These are phyloP conservation scores for Meleagris gallopavo DNA, from an alignment of 2,113 vertebrate genomes.

Conservation along the genomic window DNA sequence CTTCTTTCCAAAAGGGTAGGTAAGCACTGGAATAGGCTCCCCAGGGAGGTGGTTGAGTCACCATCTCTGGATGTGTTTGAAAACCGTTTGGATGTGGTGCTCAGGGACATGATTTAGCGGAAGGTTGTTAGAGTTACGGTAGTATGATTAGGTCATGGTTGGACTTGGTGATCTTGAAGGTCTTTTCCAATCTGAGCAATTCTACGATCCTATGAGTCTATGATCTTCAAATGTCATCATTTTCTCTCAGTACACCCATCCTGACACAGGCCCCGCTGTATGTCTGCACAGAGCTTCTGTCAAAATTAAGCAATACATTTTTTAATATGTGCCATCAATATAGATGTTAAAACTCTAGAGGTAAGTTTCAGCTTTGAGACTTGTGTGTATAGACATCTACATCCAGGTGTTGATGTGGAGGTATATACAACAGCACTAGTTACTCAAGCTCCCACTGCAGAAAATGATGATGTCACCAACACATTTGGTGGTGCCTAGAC, in stretches of 20 bases:
- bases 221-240: not conserved
- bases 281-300: not conserved
- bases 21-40: too few relatives aligned
- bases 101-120: too few relatives aligned
- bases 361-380: not conserved
- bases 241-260: not conserved
- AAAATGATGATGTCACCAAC: not conserved
- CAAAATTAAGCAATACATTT: not conserved
- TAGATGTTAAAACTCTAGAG: not conserved
- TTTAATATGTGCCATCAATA: not conserved
- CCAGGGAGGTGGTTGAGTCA: too few relatives aligned
- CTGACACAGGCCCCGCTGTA: not conserved
- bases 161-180: too few relatives aligned
- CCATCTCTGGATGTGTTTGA: too few relatives aligned
- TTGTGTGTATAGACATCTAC: not conserved
- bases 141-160: too few relatives aligned
- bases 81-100: too few relatives aligned
- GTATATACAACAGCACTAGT: not conserved
- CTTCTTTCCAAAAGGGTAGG: too few relatives aligned
- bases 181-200: too few relatives aligned
- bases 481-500: not conserved
- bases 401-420: not conserved
- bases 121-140: too few relatives aligned
- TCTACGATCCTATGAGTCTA: too few relatives aligned
- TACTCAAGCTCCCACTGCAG: not conserved